Base-by-base conservation (phyloP, 2,888 invertebrate species). In the Caenorhabditis parvicauda region DNA sequence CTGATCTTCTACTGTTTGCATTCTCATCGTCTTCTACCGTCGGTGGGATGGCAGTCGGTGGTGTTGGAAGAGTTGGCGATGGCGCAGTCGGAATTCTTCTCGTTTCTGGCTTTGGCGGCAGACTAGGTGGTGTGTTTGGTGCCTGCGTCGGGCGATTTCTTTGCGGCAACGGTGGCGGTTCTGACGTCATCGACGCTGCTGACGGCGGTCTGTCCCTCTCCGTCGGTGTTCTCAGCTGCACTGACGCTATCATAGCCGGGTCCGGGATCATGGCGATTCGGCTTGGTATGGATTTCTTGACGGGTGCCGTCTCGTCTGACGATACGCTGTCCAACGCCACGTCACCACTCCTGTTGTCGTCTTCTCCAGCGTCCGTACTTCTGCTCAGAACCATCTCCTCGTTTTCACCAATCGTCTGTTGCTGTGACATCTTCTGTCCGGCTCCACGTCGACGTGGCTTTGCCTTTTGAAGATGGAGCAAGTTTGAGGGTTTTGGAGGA, bases 401-500 rank as follows among this genome's bases (percentile, higher is more conserved):
- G 4, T n/a, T n/a, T n/a, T 41, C 41, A 6, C 12, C 41, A 17
- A 17, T 17, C 41, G n/a, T n/a, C 19, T 41, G n/a, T n/a, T n/a
- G 12, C 41, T 41, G 9, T 19, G 17, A 17, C 9, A 6, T 14
- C 41, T 14, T 12, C 9, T n/a, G 9, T 32, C 35, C 35, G 9
- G 35, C n/a, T 32, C 49, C 50, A 17, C 54, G 29, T 22, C 53
- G 48, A 19, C 64, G 49, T 0, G 72, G 72, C 39, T 70, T 56
- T n/a, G 66, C 63, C 43, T 72, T 72, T 32, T 67, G 63, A 1
- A 65, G 41, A 49, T 72, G 72, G 27, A 51, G 52, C n/a, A 72
- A 42, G 9, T 53, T 55, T 6, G 70, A 64, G 21, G 67, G 63
- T 21, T 65, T 67, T 2, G 72, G 69, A 22, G 72, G 70, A 0